Evolutionary conservation across 2,113 vertebrate species (phyloP).

Genomic region (Vidua macroura): DNA sequence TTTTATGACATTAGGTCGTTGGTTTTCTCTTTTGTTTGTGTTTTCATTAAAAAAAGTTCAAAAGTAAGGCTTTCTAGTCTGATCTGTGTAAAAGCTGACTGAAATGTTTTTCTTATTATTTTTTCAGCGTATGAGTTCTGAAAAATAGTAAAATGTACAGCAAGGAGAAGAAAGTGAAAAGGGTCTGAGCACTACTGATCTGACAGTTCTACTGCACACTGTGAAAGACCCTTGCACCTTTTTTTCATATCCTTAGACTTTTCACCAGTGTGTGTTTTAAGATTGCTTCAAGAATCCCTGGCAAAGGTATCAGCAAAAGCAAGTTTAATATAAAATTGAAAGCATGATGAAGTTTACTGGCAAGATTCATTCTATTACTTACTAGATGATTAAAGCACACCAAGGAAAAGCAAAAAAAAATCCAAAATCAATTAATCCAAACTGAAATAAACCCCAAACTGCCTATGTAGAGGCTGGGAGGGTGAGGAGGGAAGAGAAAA

Average conservation of each 20-base stretch:
- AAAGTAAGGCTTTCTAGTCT: neutral
- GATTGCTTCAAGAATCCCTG: neutral
- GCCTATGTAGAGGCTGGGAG: no score
- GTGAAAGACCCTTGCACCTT: neutral
- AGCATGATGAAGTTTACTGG: no score
- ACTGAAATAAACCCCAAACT: neutral
- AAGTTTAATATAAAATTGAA: neutral
- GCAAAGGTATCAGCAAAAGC: neutral
- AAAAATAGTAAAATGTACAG: neutral
- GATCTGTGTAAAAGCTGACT: neutral
- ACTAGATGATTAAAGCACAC: neutral
- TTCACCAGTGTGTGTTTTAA: neutral
- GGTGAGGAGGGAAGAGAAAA: neutral
- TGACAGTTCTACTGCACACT: fast-evolving
- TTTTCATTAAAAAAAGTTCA: neutral
- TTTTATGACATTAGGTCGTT: neutral
- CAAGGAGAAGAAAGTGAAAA: neutral
- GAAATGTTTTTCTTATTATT: neutral
- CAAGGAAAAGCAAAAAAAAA: neutral
- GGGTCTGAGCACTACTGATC: neutral
- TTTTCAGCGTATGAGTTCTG: neutral
- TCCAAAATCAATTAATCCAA: neutral
- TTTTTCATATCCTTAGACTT: neutral
- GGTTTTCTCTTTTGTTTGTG: neutral
- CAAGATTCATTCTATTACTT: neutral